Percentiles rank a stretch among this genome's conserved stretches.
phyloP scores from a whole-genome alignment of 2,888 invertebrate genomes.

The Hemithea aestivaria region DNA sequence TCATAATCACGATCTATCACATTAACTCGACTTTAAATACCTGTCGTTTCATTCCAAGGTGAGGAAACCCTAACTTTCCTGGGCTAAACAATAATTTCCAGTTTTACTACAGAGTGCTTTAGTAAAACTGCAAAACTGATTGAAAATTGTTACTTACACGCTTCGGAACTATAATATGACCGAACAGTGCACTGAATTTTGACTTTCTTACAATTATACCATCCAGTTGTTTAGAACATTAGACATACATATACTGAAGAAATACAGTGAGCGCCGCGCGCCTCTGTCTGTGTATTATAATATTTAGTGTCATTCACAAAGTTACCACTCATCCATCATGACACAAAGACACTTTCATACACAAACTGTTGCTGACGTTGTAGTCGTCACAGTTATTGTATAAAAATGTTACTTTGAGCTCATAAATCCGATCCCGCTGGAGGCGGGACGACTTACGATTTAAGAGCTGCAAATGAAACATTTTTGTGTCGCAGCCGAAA shows the following conservation, averaged over 20 bases:
- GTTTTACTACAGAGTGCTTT: no score
- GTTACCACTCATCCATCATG: conserved; percentile 23
- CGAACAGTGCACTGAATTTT: no score
- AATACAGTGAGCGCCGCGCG: conserved; percentile 22
- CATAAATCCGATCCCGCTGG: conserved; percentile 16
- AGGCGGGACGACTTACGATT: conserved; percentile 16
- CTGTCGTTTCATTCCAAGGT: not conserved
- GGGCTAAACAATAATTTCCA: no score
- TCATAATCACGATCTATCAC: no score
- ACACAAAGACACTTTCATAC: conserved; percentile 17
- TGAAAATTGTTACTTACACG: no score
- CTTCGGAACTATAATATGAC: no score
- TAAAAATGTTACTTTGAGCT: conserved; percentile 12
- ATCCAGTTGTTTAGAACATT: conserved; percentile 18
- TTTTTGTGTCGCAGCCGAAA: conserved; percentile 12
- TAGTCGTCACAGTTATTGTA: conserved; percentile 11
- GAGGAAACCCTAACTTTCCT: no score
- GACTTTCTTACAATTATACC: not conserved
- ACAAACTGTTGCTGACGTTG: conserved; percentile 19
- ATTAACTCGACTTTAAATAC: no score
- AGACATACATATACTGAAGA: no score
- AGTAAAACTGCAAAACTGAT: no score
- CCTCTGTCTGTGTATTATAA: conserved; percentile 11
- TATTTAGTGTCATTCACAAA: conserved; percentile 25
- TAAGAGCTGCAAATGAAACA: conserved; percentile 14